These are phyloP conservation scores for Asteroscopus sphinx DNA, from an alignment of 2,888 invertebrate genomes.

Conservation along the genomic window DNA sequence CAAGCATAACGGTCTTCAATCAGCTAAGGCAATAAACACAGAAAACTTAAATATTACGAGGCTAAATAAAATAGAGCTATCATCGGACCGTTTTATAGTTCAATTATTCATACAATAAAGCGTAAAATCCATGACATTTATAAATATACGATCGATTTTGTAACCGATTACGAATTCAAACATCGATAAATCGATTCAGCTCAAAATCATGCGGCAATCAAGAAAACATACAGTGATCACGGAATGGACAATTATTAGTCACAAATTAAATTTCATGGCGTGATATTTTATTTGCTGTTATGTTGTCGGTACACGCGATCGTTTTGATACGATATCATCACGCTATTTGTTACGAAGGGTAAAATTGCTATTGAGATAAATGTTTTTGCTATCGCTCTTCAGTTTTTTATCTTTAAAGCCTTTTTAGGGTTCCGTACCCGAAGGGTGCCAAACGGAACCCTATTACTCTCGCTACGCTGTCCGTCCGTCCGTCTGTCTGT, in stretches of 20 bases:
- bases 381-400: constrained; percentile 61
- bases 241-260: constrained; percentile 66
- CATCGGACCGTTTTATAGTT: constrained; percentile 55
- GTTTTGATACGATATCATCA: constrained; percentile 67
- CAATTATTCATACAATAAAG: constrained; percentile 72
- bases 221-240: constrained; percentile 68
- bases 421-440: constrained; percentile 7
- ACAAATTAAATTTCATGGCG: constrained; percentile 70
- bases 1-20: constrained; percentile 36
- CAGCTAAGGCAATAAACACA: constrained; percentile 17
- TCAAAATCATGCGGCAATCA: constrained; percentile 67
- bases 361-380: constrained; percentile 68
- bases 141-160: constrained; percentile 74
- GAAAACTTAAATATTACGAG: constrained; percentile 37
- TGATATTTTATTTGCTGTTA: constrained; percentile 61
- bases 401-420: constrained; percentile 6
- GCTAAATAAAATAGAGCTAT: constrained; percentile 56
- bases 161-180: constrained; percentile 74
- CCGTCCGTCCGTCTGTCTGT: no score
- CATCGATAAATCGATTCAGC: constrained; percentile 66
- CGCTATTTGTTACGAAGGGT: constrained; percentile 68
- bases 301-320: constrained; percentile 76
- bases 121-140: constrained; percentile 78
- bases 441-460: no score
- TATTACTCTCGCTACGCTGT: no score